Evolutionary conservation across 1,140 invertebrate genomes (phyloP), one percentile per base, ranked within the genome.

Genomic region (Cotesia typhae): DNA sequence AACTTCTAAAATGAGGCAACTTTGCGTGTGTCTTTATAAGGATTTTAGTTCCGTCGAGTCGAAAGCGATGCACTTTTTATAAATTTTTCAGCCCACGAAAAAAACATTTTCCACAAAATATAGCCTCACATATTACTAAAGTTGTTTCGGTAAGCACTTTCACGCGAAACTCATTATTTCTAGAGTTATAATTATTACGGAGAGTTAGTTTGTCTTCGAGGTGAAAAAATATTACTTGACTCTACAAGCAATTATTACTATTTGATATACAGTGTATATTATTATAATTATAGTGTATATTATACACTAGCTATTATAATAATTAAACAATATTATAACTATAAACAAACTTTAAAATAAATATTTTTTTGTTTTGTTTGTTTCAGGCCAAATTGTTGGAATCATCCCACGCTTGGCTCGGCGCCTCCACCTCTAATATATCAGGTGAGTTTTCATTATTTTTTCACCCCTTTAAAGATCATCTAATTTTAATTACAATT

Each of bases 361-460:
- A 36, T 67, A 35, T 70, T 69, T 17, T 75, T 67, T 74, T 78
- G 80, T 81, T 87, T 84, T 85, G 88, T 89, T 88, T 89, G 87
- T 93, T 91, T 75, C 92, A 96, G 94, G 94, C 94, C 79, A 95
- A 95, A 89, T 90, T 95, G 88, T 89, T 95, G 87, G 94, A 96
- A 86, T 94, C 92, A 70, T 95, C 94, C 79, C 94, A 95, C 84
- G 93, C 93, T 86, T 95, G 94, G 94, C 91, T 95, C 84, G 94
- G 94, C 73, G 93, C 93, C 78, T 92, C 93, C 68, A 94, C 94
- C 69, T 94, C 94, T 69, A 93, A 94, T 81, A 91, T 94, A 88
- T 92, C 94, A 91, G 94, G 94, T 95, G 92, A 92, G 92, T 92
- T 80, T 80, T 75, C 74, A 61, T 41, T 51, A 55, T 14, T 12